Evolutionary conservation across 1,140 invertebrate genomes (phyloP), one percentile per base, ranked within the genome.

Genomic region (Oedothorax gibbosus): DNA sequence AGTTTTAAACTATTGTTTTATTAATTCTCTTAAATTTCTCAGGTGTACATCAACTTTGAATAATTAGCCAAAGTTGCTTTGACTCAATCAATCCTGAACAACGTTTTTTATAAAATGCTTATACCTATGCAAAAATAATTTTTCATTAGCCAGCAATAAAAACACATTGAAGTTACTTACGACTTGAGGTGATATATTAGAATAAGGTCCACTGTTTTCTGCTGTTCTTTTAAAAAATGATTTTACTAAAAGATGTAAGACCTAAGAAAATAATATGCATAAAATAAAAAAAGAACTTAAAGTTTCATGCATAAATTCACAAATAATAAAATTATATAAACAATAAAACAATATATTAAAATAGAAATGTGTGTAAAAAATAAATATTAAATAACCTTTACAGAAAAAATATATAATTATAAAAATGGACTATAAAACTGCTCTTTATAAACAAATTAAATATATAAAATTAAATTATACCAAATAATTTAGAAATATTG

Each of bases 211-310:
- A 60, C 73, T 65, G 18, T 18, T 86, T 73, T 80, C 69, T 21
- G 85, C n/a, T 51, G 77, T 86, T 81, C 69, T 86, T 75, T 78
- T 86, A 86, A 86, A 86, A 78, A 80, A 81, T 15, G 85, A 87
- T 87, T 86, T 87, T 87, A 88, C 87, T 87, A 87, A 87, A 81
- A 88, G 62, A 62, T 88, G 87, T 62, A 88, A 86, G 75, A 87
- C 88, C 79, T 88, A 81, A 60, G 62, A 68, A 86, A 75, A 65
- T 80, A 86, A 77, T 84, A 60, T 69, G 64, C 64, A 69, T 53
- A 77, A 72, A 82, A 77, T 77, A 85, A 85, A 76, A 82, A 85
- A 86, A 64, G 65, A 79, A 75, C 54, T 35, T 54, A 75, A 75
- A 57, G 14, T 15, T 57, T 21, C 54, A 75, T 62, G 12, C 12